A percentile compares a stretch with the other conserved stretches of the same genome.
phyloP scores from a whole-genome alignment of 2,113 vertebrate species.

The Nothoprocta perdicaria region DNA sequence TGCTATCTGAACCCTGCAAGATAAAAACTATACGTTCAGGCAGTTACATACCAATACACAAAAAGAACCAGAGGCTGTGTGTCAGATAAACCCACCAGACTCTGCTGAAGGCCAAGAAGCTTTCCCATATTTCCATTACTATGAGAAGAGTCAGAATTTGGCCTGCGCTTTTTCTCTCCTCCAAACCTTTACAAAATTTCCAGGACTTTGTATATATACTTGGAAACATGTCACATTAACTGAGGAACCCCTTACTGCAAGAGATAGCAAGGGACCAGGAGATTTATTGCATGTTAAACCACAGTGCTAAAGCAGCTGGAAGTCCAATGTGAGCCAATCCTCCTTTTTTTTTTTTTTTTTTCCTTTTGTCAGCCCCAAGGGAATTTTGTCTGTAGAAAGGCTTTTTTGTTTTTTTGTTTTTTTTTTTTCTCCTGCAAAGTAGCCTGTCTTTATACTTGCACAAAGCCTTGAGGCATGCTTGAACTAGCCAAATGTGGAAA shows the following conservation, averaged over 20 bases:
- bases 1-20: not conserved
- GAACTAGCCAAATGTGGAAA: not conserved
- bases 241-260: not conserved
- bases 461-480: not conserved
- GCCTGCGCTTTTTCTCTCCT: not conserved
- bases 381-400: not conserved
- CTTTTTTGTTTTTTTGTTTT: not conserved
- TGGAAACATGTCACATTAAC: not conserved
- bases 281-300: not conserved
- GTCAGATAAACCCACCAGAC: not conserved
- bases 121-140: not conserved
- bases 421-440: not conserved
- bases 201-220: not conserved
- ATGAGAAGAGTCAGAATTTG: not conserved
- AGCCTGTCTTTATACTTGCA: not conserved
- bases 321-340: not conserved
- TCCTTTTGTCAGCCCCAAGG: not conserved
- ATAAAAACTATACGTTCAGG: slow-evolving; percentile 19
- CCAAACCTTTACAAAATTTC: not conserved
- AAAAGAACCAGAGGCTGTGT: not conserved
- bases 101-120: not conserved
- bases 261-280: not conserved
- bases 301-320: not conserved
- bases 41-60: not conserved
- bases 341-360: not conserved